Evolutionary conservation across 1,140 invertebrate genomes (phyloP), one percentile per base, ranked within the genome.

Genomic region (Ptiloglossa arizonensis): DNA sequence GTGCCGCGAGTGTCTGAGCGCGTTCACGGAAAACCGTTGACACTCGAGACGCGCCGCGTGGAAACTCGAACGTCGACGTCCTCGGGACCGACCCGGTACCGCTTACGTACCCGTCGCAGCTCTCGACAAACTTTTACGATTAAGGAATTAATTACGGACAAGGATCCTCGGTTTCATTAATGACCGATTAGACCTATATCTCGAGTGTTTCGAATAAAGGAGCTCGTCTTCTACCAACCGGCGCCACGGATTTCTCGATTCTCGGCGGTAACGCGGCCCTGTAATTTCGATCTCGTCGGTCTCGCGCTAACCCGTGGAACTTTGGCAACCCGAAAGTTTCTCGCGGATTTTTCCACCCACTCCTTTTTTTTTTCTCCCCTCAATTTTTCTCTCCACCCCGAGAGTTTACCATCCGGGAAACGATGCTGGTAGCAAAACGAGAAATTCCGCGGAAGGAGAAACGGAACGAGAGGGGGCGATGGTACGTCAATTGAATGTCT

Each of bases 121-220:
- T 54, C 81, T 86, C 70, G 83, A 73, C 79, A 86, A 86, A 86
- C 83, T 86, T 86, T 86, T 86, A 82, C 60, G 84, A 86, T 85
- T 82, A 82, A 82, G 83, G 80, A 85, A 86, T 86, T 86, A 86
- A 86, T 86, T 86, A 82, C 67, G 52, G n/a, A 32, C 44, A 52
- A 32, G 38, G 46, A 48, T 44, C 50, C 68, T 15, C 46, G 44
- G 57, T 75, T 66, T 78, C 69, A 62, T 83, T 74, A 73, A 80
- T 79, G 82, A 70, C 66, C 81, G 82, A 84, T 83, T 84, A 83
- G 81, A 84, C 17, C 52, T 38, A 62, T 81, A 54, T 44, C 79
- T 52, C 67, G 72, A 77, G 80, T 64, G 63, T 54, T 63, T 73
- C 59, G 76, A 74, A 79, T 83, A 84, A 80, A 80, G 72, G 52